A percentile compares a stretch with the other conserved stretches of the same genome.
Evolutionary conservation across 2,113 vertebrate genomes (phyloP).

Genomic region (Lagopus leucura): DNA sequence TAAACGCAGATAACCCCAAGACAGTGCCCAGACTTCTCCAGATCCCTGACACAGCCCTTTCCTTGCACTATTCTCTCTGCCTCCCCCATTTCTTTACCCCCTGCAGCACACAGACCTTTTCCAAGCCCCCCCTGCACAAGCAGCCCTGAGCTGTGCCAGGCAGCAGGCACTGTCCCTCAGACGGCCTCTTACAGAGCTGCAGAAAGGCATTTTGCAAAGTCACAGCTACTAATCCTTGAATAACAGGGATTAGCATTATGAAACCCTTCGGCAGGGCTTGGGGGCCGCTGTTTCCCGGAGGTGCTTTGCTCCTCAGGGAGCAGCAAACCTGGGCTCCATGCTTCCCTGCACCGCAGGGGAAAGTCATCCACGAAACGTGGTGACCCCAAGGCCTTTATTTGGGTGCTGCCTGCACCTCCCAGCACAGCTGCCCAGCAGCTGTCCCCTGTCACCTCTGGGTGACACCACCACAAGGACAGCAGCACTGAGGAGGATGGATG

Average conservation of each 20-base stretch:
- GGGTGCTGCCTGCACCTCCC: background rate
- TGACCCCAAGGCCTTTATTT: background rate
- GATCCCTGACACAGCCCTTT: background rate
- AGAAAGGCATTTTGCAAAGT: slow-evolving; percentile 43
- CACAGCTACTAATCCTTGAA: slow-evolving; percentile 52
- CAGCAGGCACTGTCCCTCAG: background rate
- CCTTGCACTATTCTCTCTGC: background rate
- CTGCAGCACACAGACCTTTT: background rate
- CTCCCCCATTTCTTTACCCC: accelerated
- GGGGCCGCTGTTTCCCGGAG: background rate
- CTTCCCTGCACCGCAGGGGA: accelerated
- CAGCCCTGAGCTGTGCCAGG: accelerated
- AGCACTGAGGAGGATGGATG: background rate
- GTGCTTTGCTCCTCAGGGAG: background rate
- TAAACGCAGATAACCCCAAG: slow-evolving; percentile 44
- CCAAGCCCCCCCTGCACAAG: accelerated
- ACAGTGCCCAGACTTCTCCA: background rate
- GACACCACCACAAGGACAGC: background rate
- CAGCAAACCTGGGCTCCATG: accelerated
- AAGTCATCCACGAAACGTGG: background rate
- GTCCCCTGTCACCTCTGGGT: background rate
- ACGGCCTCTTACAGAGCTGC: background rate
- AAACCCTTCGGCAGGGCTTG: background rate
- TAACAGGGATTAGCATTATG: slow-evolving; percentile 59
- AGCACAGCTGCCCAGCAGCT: background rate